phyloP scores from a whole-genome alignment of 1,140 invertebrate species.

The Aradophagus sp. region DNA sequence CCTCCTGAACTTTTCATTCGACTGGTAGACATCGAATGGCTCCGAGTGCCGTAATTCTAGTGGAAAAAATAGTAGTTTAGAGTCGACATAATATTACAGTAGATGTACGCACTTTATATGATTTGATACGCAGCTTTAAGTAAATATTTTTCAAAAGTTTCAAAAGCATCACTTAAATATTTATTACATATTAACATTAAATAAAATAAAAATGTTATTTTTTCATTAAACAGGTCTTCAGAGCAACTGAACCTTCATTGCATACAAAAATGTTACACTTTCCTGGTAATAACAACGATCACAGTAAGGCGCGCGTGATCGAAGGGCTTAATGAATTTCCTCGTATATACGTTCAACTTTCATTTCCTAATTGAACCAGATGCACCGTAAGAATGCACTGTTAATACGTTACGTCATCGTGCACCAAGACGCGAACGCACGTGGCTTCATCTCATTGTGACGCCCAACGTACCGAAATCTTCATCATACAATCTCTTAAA shows the following conservation, averaged over 20 bases:
- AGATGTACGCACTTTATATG: no score
- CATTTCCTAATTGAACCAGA: constrained; percentile 54
- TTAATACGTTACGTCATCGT: constrained; percentile 36
- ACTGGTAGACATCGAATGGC: constrained; percentile 41
- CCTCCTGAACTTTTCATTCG: constrained; percentile 52
- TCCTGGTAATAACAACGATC: constrained; percentile 32
- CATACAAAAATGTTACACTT: constrained; percentile 35
- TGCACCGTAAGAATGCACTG: constrained; percentile 28
- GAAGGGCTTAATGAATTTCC: constrained; percentile 56
- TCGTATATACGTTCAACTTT: constrained; percentile 46
- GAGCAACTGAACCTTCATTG: constrained; percentile 2
- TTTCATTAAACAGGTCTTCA: no score
- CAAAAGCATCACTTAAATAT: no score
- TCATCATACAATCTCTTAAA: no score
- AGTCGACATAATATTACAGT: no score
- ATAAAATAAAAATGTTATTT: no score
- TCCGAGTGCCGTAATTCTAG: constrained; percentile 50
- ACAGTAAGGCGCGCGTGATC: constrained; percentile 40
- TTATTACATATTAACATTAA: no score
- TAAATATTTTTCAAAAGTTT: no score
- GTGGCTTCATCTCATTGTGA: no score
- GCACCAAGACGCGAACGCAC: neutral
- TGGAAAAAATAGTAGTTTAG: constrained; percentile 26
- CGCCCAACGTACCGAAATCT: no score
- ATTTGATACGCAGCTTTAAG: no score